phyloP scores from a whole-genome alignment of 1,140 invertebrate species.

The Rhagoletis zephyria region DNA sequence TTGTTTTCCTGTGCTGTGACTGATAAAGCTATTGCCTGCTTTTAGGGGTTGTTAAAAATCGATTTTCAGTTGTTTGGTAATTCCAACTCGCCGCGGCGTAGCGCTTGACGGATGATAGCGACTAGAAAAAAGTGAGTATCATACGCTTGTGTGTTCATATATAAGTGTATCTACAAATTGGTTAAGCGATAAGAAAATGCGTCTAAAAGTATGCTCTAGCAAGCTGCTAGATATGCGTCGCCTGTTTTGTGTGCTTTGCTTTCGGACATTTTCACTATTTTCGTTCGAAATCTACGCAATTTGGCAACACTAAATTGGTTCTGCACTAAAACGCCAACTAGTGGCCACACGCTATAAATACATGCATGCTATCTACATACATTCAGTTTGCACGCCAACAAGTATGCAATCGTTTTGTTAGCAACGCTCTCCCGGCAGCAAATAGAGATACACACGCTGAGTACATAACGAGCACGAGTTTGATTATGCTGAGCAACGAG shows the following conservation, averaged over 20 bases:
- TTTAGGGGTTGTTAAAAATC: slow-evolving; percentile 52
- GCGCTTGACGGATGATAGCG: background rate
- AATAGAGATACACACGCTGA: background rate
- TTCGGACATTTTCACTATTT: background rate
- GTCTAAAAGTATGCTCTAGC: background rate
- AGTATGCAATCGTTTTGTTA: slow-evolving; percentile 24
- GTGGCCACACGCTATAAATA: slow-evolving; percentile 12
- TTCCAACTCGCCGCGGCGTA: background rate
- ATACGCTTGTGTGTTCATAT: background rate
- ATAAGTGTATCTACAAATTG: background rate
- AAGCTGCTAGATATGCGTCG: background rate
- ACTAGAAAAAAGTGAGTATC: background rate
- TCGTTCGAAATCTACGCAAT: background rate
- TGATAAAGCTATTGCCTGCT: slow-evolving; percentile 29
- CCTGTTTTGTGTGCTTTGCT: background rate
- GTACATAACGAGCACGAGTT: background rate
- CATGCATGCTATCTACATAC: background rate
- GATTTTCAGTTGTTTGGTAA: slow-evolving; percentile 28
- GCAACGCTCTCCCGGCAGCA: background rate
- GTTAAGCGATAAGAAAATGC: background rate
- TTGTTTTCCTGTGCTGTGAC: background rate
- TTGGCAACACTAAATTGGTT: slow-evolving; percentile 1
- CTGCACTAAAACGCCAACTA: background rate
- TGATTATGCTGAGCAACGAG: background rate
- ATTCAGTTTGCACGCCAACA: background rate